Evolutionary conservation across 1,140 invertebrate species (phyloP), one percentile per base, ranked within the genome.

Genomic region (Scylla paramamosain): DNA sequence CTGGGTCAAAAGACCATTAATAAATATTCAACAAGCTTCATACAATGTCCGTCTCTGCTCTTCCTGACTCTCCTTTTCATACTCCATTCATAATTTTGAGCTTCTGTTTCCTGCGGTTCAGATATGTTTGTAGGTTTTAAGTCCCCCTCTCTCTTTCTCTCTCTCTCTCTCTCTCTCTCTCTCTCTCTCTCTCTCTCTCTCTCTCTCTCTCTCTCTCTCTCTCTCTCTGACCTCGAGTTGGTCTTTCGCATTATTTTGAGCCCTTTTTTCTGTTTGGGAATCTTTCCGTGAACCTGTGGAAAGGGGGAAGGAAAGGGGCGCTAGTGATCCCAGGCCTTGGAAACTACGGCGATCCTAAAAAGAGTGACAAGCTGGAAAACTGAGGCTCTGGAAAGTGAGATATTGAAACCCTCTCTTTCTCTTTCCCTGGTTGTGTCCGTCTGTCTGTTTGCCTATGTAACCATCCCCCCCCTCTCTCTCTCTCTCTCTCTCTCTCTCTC

Each of bases 131-230:
- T 59, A 59, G 3, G 10, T 59, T 59, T 59, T 20, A 4, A 20
- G 16, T 59, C 59, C 20, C 59, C 20, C 59, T 67, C 59, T 67
- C 59, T 67, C 59, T 67, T 16, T 67, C 59, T 67, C 59, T 67
- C 59, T 67, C 59, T 67, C 59, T 67, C 59, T 67, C 59, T 67
- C 59, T 67, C 59, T 67, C 59, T 67, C 59, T 67, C 59, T 67
- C 59, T 67, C 59, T 67, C 59, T 67, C 59, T 67, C 67, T n/a
- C 67, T 59, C 52, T 59, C 52, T 59, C 52, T 59, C 52, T 59
- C 52, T 59, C 52, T 59, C 52, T 59, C 52, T 59, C 52, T 59
- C n/a, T n/a, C 67, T 77, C 67, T n/a, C n/a, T 25, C 20, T 77
- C 67, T 77, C n/a, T 77, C 67, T 3, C 67, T n/a, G 52, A 20